Evolutionary conservation across 2,888 invertebrate species (phyloP), one percentile per base, ranked within the genome.

Genomic region (Cremastobaeus sp.): DNA sequence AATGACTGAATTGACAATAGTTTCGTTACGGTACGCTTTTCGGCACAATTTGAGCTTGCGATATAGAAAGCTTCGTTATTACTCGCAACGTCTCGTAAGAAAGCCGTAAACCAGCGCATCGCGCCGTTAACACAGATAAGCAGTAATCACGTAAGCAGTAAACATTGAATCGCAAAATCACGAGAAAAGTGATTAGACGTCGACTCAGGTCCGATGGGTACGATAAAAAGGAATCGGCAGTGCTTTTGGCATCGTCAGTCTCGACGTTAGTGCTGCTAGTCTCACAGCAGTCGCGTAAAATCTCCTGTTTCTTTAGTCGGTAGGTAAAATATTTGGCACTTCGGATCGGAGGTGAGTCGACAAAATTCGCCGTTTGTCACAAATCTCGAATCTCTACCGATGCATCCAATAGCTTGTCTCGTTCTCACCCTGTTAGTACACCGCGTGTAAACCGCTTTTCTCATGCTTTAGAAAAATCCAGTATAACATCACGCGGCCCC

Each of bases 121-220:
- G 43, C 62, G 35, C 62, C 73, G 57, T 54, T 68, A 71, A 68
- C 68, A 73, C 66, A 62, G 48, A 73, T 55, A 73, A 73, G 62
- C 62, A 59, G 45, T 72, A 59, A 62, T 59, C 43, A 68, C 62
- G 62, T 57, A 74, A 74, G 69, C 74, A 60, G 43, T 69, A 55
- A 37, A 74, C 41, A 73, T 45, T 25, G 48, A 71, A 60, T 60
- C 59, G 54, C 66, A 47, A 68, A 32, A 41, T 50, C 66, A 68
- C 66, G 66, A 73, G 73, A 60, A 65, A 62, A 73, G 71, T 41
- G 37, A 21, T 59, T 11, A 41, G 47, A 28, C 57, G 43, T 6
- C 55, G 25, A 34, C 14, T 30, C 37, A 17, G 25, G 25, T 3
- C 25, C 3, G 25, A 5, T 3, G 25, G 3, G 25, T 5, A 25